phyloP scores from a whole-genome alignment of 2,113 vertebrate genomes.

The Diphyllodes magnificus region DNA sequence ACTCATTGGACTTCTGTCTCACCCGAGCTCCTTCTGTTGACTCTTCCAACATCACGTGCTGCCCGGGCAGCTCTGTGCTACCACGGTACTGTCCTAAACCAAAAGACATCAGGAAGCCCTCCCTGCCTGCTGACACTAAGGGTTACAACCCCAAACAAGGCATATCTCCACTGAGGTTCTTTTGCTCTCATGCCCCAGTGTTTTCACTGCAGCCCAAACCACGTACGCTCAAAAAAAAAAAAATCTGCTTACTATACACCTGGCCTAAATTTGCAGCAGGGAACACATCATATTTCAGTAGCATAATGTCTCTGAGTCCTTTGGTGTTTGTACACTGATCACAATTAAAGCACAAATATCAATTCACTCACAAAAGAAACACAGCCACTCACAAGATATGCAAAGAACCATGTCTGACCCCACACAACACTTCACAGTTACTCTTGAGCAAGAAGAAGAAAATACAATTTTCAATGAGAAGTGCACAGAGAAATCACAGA shows the following conservation, averaged over 20 bases:
- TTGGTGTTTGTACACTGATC: background rate
- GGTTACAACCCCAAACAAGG: background rate
- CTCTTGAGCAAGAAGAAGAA: background rate
- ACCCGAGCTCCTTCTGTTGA: background rate
- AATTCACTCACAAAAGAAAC: background rate
- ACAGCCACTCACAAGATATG: background rate
- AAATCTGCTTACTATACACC: background rate
- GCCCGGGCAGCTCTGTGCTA: background rate
- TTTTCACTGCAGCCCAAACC: background rate
- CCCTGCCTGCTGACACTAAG: background rate
- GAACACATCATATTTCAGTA: background rate
- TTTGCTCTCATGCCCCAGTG: rapidly evolving
- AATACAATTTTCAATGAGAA: background rate
- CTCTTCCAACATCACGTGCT: rapidly evolving
- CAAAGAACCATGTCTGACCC: background rate
- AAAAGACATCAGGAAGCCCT: background rate
- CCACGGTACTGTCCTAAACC: background rate
- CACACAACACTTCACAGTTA: background rate
- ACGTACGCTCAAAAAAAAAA: rapidly evolving
- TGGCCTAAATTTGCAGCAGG: background rate
- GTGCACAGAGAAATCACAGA: background rate
- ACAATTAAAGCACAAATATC: background rate
- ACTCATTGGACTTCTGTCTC: background rate
- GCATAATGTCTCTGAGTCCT: background rate
- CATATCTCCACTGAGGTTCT: background rate